phyloP scores from a whole-genome alignment of 2,113 vertebrate species.

The Eleginops maclovinus region DNA sequence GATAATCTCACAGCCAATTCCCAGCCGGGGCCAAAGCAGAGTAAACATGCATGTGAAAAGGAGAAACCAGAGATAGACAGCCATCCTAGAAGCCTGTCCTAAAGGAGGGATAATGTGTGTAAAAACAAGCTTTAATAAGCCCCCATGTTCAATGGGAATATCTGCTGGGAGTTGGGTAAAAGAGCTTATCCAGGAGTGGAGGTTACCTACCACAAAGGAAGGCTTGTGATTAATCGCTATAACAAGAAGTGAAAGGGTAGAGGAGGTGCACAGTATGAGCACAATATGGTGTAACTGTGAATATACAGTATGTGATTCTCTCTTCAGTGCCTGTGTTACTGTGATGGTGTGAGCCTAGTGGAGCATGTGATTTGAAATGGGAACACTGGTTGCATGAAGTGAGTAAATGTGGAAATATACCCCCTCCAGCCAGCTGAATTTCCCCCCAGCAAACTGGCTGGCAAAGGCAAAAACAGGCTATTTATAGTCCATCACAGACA shows the following conservation, averaged over 20 bases:
- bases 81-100: slow-evolving; percentile 2
- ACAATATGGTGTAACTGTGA: slow-evolving; percentile 16
- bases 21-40: slow-evolving; percentile 7
- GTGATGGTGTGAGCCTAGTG: slow-evolving; percentile 13
- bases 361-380: slow-evolving; percentile 31
- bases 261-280: neutral
- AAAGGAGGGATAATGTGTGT: slow-evolving; percentile 18
- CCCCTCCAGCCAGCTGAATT: slow-evolving; percentile 43
- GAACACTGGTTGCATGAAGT: slow-evolving; percentile 51
- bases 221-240: slow-evolving; percentile 19
- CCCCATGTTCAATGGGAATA: slow-evolving; percentile 27
- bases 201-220: slow-evolving; percentile 7
- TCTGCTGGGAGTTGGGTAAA: slow-evolving; percentile 22
- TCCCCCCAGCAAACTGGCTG: slow-evolving; percentile 48
- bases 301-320: slow-evolving; percentile 24
- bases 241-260: slow-evolving; percentile 31
- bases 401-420: slow-evolving; percentile 48
- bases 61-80: slow-evolving; percentile 3
- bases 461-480: slow-evolving; percentile 61
- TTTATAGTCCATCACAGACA: slow-evolving; percentile 70
- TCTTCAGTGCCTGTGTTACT: neutral
- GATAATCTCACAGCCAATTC: slow-evolving; percentile 22
- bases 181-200: slow-evolving; percentile 15
- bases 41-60: neutral
- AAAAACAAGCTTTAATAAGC: slow-evolving; percentile 50